A percentile compares a stretch with the other conserved stretches of the same genome.
These are phyloP conservation scores for Nomada ruficornis DNA, from an alignment of 2,888 invertebrate species.

Conservation along the genomic window DNA sequence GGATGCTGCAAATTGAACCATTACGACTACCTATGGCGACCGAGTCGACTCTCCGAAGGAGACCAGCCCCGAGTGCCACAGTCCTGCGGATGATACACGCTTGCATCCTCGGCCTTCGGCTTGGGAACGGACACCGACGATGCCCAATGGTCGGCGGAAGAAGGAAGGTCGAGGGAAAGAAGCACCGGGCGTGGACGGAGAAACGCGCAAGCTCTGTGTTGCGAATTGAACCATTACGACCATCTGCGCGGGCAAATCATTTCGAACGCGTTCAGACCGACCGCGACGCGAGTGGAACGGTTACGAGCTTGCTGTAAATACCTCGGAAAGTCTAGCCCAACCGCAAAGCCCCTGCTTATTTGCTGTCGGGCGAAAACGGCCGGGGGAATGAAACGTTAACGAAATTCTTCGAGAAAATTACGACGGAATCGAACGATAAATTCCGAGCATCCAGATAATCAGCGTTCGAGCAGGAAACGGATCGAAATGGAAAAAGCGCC, in stretches of 20 bases:
- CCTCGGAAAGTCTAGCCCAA: neutral
- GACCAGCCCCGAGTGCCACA: neutral
- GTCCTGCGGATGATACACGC: constrained; percentile 25
- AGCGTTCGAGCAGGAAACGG: neutral
- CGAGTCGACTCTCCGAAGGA: constrained; percentile 53
- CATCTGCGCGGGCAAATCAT: constrained; percentile 37
- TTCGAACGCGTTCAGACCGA: neutral
- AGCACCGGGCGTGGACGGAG: neutral
- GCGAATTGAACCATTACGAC: constrained; percentile 62
- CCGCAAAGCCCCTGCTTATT: neutral
- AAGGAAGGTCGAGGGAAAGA: constrained; percentile 13
- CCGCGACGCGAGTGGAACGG: neutral
- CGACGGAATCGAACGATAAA: constrained; percentile 12
- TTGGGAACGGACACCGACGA: neutral
- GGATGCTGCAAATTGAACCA: constrained; percentile 75
- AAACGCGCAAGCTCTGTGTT: constrained; percentile 34
- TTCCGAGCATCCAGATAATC: constrained; percentile 15
- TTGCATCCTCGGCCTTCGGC: constrained; percentile 33
- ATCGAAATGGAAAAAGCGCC: neutral
- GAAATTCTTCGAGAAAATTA: constrained; percentile 16
- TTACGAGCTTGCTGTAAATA: constrained; percentile 38
- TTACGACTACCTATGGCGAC: constrained; percentile 68
- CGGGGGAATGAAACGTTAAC: neutral
- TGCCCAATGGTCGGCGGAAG: neutral
- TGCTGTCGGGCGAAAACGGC: neutral